Conservation (phyloP, 2,113 vertebrate species). For the Saimiri boliviensis region DNA sequence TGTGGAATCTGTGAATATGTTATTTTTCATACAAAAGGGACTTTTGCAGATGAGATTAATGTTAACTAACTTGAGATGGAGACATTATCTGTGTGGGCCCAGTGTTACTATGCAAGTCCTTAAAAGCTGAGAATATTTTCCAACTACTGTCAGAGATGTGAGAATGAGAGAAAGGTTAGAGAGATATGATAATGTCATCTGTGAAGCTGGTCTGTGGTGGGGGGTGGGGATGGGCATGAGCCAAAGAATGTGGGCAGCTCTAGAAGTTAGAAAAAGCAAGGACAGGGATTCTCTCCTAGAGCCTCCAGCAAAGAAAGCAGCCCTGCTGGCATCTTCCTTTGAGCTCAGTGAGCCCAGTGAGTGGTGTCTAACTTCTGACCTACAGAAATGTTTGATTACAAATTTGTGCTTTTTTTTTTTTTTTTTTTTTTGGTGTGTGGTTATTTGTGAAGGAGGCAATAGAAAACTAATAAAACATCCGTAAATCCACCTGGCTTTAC, state of each 20-base stretch:
- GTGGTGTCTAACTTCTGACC: neutral
- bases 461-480: neutral
- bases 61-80: neutral
- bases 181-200: neutral
- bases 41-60: neutral
- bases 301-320: neutral
- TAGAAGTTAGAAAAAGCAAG: neutral
- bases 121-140: neutral
- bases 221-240: accelerated
- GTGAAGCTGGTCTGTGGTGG: neutral
- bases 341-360: neutral
- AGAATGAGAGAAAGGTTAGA: neutral
- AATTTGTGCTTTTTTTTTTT: neutral
- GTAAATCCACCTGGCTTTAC: neutral
- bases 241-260: neutral
- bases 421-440: neutral
- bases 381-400: neutral
- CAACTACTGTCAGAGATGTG: neutral
- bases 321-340: neutral
- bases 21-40: neutral
- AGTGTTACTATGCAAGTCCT: neutral
- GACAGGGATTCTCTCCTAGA: neutral
- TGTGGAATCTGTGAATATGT: neutral
- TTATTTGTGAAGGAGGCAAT: neutral
- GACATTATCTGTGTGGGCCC: neutral